Evolutionary conservation across 2,888 invertebrate genomes (phyloP).

Genomic region (Drosophila nr. perissopoda): DNA sequence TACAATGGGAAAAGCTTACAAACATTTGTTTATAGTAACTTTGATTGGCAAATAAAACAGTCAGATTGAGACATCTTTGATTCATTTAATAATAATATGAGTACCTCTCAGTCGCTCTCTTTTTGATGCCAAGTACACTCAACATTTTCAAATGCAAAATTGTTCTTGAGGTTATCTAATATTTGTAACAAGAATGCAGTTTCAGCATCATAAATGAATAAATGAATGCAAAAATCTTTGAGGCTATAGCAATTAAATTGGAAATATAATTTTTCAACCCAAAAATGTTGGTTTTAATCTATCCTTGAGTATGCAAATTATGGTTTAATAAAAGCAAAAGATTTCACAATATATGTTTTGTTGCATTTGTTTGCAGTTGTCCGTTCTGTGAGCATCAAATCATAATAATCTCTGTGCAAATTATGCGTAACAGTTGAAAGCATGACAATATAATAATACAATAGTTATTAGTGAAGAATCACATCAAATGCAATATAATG

Average conservation of each 20-base stretch:
- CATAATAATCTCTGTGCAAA: conserved; percentile 32
- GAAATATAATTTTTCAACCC: too few species aligned
- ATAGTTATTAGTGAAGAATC: not conserved
- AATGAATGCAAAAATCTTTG: not conserved
- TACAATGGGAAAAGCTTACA: not conserved
- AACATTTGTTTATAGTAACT: not conserved
- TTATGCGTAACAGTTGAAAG: conserved; percentile 20
- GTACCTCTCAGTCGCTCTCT: fast-evolving
- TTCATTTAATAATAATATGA: not conserved
- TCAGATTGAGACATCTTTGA: not conserved
- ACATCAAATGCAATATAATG: conserved; percentile 24
- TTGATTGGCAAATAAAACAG: not conserved
- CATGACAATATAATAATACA: not conserved
- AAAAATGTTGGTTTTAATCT: not conserved
- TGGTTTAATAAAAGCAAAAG: not conserved
- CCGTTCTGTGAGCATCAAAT: conserved; percentile 28
- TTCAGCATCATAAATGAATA: conserved; percentile 18
- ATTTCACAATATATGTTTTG: conserved; percentile 4
- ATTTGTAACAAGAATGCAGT: not conserved
- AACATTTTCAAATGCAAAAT: not conserved
- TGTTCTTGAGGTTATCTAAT: not conserved
- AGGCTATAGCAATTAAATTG: not conserved
- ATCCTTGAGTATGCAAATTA: not conserved
- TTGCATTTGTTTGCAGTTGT: conserved; percentile 4
- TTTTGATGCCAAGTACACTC: not conserved